phyloP scores from a whole-genome alignment of 2,113 vertebrate genomes.

The Gnathonemus longibarbis region DNA sequence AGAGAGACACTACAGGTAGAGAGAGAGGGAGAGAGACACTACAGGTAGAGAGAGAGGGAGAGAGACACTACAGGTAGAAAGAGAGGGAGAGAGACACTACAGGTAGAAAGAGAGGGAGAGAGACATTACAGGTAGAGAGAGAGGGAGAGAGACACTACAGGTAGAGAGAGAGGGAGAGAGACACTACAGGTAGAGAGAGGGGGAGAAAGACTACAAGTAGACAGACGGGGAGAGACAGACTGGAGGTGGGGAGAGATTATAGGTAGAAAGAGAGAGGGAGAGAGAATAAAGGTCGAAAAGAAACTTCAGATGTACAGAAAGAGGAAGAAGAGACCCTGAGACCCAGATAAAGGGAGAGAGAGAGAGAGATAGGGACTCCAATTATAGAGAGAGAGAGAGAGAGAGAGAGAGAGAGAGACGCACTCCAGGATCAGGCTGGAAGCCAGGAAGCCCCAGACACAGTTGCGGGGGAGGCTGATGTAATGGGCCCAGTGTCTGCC shows the following conservation, averaged over 20 bases:
- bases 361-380: background rate
- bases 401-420: background rate
- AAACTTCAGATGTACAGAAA: background rate
- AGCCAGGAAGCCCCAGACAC: background rate
- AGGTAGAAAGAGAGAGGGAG: background rate
- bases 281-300: background rate
- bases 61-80: background rate
- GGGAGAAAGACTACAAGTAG: background rate
- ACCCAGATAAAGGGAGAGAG: background rate
- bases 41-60: background rate
- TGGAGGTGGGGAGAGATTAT: background rate
- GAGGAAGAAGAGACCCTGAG: background rate
- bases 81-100: background rate
- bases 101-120: background rate
- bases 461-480: background rate
- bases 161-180: background rate
- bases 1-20: background rate
- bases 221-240: background rate
- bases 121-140: background rate
- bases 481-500: background rate
- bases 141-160: background rate
- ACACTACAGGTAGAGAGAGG: background rate
- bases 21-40: background rate
- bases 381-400: background rate
- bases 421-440: background rate